These are phyloP conservation scores for Takifugu ocellatus DNA, from an alignment of 2,797 vertebrate species.

Conservation along the genomic window DNA sequence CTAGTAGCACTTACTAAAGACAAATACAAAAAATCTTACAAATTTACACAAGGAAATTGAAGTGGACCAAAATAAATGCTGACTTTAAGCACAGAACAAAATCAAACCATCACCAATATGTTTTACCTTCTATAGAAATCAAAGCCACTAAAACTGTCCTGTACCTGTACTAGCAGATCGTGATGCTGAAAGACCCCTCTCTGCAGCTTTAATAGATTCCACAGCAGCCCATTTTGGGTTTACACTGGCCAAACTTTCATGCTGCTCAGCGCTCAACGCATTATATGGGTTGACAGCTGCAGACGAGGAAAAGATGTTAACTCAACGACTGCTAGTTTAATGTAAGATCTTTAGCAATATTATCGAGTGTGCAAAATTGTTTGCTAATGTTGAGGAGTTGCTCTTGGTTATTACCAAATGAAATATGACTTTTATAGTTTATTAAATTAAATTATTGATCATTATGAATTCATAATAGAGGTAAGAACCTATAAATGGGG, in stretches of 20 bases:
- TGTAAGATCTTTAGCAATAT: no score
- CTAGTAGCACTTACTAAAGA: slow-evolving; percentile 72
- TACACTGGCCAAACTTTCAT: background rate
- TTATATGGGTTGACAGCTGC: slow-evolving; percentile 80
- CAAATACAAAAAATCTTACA: background rate
- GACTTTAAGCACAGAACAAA: background rate
- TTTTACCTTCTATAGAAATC: background rate
- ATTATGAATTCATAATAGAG: no score
- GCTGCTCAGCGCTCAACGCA: slow-evolving; percentile 42
- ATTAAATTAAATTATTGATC: no score
- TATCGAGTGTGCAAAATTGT: no score
- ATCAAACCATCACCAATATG: background rate
- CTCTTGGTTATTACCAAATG: no score
- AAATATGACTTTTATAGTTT: no score
- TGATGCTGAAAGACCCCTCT: slow-evolving; percentile 40
- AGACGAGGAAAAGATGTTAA: slow-evolving; percentile 1
- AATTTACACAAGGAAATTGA: background rate
- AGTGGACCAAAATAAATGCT: background rate
- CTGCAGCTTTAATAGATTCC: slow-evolving; percentile 13
- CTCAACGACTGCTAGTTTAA: no score
- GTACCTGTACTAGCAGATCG: slow-evolving; percentile 71
- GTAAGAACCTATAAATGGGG: no score
- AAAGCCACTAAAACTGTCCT: no score
- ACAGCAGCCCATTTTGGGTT: slow-evolving; percentile 21
- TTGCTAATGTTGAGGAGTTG: no score